Evolutionary conservation across 2,797 vertebrate species (phyloP), one percentile per base, ranked within the genome.

Genomic region (Phylloscopus collybita): DNA sequence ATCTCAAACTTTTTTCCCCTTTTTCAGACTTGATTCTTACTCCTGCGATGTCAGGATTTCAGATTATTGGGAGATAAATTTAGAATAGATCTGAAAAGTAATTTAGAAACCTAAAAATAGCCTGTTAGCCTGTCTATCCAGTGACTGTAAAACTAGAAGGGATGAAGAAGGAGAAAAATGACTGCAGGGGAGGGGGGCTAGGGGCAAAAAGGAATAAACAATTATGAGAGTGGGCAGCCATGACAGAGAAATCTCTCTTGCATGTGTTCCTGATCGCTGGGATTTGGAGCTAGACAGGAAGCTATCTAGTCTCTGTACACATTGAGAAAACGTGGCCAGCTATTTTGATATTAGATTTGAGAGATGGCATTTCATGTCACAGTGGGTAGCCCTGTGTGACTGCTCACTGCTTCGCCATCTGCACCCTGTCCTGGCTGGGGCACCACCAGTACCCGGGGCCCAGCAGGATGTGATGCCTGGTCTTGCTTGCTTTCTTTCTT

Each of bases 61-160:
- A 92, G 78, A 79, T 95, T 94, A 90, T 44, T 80, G 75, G 67
- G 78, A 95, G 84, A 88, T 66, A 93, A 92, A 89, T 93, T 84
- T 94, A 88, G 87, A 86, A 65, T 57, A 90, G 78, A 56, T 79
- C 56, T 87, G 89, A 89, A 88, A 95, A 95, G 79, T 90, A 91
- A 95, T 93, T 90, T 80, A 82, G 53, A 83, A 60, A 61, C 32
- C 65, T 79, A 97, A 94, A 93, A 94, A 93, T 93, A 94, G 57
- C n/a, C 57, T 5, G 10, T 44, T 32, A 92, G 79, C 30, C 71
- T 49, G 75, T 75, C 92, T 90, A 81, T 90, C 70, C 71, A 88
- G 47, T 3, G 9, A 53, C 49, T 82, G 66, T 53, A 90, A 89
- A 95, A 83, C 50, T 59, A 91, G 73, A 76, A 92, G 27, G 23